Conservation (phyloP, 2,888 invertebrate genomes). For the Lasioglossum calceatum region DNA sequence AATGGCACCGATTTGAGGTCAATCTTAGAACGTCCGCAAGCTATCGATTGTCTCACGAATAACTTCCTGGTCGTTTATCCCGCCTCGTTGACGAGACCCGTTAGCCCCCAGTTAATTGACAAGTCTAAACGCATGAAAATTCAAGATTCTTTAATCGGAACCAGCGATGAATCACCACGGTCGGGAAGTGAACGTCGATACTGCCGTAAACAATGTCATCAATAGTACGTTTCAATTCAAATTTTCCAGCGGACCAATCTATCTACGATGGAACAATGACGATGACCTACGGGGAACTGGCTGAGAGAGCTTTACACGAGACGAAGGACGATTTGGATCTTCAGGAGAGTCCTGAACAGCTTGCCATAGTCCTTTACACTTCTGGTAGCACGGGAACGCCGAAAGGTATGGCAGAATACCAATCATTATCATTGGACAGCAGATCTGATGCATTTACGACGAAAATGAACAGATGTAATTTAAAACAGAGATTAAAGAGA, state of each 20-base stretch:
- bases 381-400: conserved; percentile 96
- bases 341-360: conserved; percentile 84
- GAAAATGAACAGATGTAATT: too few relatives aligned
- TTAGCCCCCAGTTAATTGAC: background rate
- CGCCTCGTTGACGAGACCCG: background rate
- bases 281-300: conserved; percentile 85
- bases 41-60: background rate
- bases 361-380: conserved; percentile 92
- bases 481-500: too few relatives aligned
- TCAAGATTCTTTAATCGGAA: background rate
- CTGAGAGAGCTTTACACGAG: conserved; percentile 84
- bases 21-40: background rate
- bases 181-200: background rate
- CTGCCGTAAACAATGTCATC: background rate
- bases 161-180: background rate
- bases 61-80: background rate
- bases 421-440: background rate
- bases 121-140: background rate
- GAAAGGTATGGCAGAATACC: conserved; percentile 87
- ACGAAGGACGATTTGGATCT: conserved; percentile 83
- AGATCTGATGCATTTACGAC: too few relatives aligned
- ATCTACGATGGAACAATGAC: conserved; percentile 76
- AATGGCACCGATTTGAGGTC: background rate
- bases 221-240: background rate
- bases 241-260: conserved; percentile 70